Conservation (phyloP, 2,113 vertebrate genomes). For the Varanus komodoensis region DNA sequence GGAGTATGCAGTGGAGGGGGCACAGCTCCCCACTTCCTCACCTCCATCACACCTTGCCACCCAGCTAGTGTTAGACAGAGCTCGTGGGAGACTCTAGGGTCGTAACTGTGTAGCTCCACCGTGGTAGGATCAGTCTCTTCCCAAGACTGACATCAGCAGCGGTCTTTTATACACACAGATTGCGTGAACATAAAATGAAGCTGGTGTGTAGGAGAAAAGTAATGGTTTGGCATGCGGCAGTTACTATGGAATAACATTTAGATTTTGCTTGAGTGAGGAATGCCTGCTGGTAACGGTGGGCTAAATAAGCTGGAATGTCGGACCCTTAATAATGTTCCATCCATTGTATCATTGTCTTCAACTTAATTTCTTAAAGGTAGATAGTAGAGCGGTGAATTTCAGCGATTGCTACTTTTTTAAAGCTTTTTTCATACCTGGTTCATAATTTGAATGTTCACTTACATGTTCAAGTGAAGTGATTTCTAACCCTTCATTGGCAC, state of each 20-base stretch:
- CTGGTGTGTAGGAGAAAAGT: not conserved
- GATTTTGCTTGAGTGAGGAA: not conserved
- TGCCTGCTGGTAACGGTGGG: not conserved
- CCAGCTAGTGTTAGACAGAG: not conserved
- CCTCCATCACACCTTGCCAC: not conserved
- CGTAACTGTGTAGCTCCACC: not conserved
- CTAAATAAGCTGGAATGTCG: not conserved
- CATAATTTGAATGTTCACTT: not conserved
- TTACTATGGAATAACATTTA: not conserved
- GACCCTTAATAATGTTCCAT: not conserved
- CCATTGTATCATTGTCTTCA: not conserved
- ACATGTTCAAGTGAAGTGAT: not conserved
- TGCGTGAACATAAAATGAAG: not conserved
- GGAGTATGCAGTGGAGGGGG: not conserved
- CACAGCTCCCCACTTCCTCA: not conserved
- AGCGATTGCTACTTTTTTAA: not conserved
- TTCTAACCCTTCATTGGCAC: not conserved
- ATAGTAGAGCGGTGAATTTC: not conserved
- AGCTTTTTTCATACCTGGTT: not conserved
- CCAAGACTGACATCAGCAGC: not conserved
- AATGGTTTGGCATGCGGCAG: not conserved
- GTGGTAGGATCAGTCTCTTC: not conserved
- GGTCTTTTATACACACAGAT: not conserved
- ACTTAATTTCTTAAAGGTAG: not conserved
- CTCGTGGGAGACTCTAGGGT: not conserved